Percentiles rank a stretch among this genome's conserved stretches.
These are phyloP conservation scores for Arge pagana DNA, from an alignment of 2,888 invertebrate genomes.

Conservation along the genomic window DNA sequence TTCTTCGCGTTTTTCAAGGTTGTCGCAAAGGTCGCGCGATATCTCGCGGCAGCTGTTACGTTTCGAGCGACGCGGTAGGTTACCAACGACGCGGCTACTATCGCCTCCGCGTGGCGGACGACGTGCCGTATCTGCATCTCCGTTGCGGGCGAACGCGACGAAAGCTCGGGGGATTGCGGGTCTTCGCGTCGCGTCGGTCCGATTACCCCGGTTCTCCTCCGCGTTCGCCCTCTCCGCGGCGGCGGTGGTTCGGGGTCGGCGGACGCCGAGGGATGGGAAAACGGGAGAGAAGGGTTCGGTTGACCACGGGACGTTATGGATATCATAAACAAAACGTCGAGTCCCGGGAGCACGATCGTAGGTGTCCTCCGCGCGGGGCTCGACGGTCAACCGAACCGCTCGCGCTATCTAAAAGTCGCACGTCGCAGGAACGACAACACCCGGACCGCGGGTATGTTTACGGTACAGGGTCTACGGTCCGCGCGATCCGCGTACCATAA, in stretches of 20 bases:
- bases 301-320: conserved; percentile 52
- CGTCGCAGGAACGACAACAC: conserved; percentile 16
- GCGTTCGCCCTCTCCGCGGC: neutral
- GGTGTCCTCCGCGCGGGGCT: conserved; percentile 28
- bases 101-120: conserved; percentile 37
- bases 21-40: too few relatives aligned
- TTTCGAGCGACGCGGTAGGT: too few relatives aligned
- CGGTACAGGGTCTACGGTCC: conserved; percentile 11
- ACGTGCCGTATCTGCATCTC: conserved; percentile 56
- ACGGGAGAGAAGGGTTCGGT: conserved; percentile 42
- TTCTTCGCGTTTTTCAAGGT: too few relatives aligned
- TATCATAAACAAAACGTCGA: conserved; percentile 55
- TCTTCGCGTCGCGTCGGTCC: too few relatives aligned
- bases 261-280: neutral
- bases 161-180: conserved; percentile 45
- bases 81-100: too few relatives aligned
- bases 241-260: conserved; percentile 3
- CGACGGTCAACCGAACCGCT: neutral
- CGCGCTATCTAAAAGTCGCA: conserved; percentile 17
- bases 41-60: too few relatives aligned
- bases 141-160: conserved; percentile 30
- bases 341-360: conserved; percentile 41
- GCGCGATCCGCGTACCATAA: neutral
- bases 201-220: too few relatives aligned
- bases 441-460: conserved; percentile 8